phyloP scores from a whole-genome alignment of 2,888 invertebrate genomes.

The Cantharis lateralis region DNA sequence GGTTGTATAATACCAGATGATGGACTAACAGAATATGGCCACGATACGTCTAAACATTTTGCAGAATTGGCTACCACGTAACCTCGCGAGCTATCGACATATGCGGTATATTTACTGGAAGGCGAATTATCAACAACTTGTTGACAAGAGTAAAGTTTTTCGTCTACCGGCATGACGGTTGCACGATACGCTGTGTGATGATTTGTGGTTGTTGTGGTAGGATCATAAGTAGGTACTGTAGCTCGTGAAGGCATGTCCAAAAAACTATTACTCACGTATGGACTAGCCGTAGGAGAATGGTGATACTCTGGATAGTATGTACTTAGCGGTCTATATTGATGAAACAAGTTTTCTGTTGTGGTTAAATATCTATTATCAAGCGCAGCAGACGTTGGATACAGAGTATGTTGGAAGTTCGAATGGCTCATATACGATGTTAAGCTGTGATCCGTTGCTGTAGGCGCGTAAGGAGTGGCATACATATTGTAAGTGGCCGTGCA shows the following conservation, averaged over 20 bases:
- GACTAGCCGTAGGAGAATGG: constrained; percentile 67
- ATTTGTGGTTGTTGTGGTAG: constrained; percentile 49
- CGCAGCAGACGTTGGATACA: constrained; percentile 61
- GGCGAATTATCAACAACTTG: constrained; percentile 64
- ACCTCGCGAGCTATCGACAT: constrained; percentile 62
- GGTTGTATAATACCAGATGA: constrained; percentile 58
- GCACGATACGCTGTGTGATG: constrained; percentile 56
- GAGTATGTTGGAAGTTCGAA: constrained; percentile 67
- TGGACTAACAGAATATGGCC: constrained; percentile 59
- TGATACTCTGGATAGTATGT: constrained; percentile 80
- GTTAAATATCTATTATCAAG: constrained; percentile 69
- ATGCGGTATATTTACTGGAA: constrained; percentile 62
- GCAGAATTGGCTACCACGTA: constrained; percentile 58
- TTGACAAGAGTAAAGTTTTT: constrained; percentile 67
- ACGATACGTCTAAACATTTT: constrained; percentile 57
- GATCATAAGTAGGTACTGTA: constrained; percentile 66
- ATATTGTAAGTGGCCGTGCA: constrained; percentile 77
- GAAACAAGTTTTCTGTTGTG: constrained; percentile 83
- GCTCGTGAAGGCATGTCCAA: constrained; percentile 73
- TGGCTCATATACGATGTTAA: constrained; percentile 70
- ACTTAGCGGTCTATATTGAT: constrained; percentile 87
- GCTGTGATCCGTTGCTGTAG: constrained; percentile 67
- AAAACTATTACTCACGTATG: constrained; percentile 82
- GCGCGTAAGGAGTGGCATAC: constrained; percentile 78
- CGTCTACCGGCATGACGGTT: constrained; percentile 57